These are phyloP conservation scores for Myotis vivesi DNA, from an alignment of 2,797 vertebrate genomes.

Conservation along the genomic window DNA sequence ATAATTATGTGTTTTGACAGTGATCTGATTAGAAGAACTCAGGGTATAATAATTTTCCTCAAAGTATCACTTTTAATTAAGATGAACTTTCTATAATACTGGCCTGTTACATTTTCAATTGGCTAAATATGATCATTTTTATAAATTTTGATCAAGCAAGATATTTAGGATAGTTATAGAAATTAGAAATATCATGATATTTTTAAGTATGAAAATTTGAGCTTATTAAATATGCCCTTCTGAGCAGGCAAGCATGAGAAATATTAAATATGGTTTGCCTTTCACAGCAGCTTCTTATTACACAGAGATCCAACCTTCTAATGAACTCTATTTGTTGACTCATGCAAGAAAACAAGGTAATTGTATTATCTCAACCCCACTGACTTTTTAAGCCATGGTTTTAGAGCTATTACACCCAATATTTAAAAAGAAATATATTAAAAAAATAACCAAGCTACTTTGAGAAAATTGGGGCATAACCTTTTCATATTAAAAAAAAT, in stretches of 20 bases:
- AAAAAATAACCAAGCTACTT: conserved; percentile 36
- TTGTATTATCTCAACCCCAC: conserved; percentile 50
- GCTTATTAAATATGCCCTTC: conserved; percentile 60
- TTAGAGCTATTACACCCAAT: conserved; percentile 51
- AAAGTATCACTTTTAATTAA: conserved; percentile 72
- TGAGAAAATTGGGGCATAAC: not conserved
- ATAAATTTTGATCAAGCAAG: conserved; percentile 47
- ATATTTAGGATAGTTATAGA: conserved; percentile 39
- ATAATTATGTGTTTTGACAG: conserved; percentile 42
- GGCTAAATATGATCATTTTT: conserved; percentile 35
- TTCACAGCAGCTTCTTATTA: not conserved
- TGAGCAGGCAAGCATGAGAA: conserved; percentile 2
- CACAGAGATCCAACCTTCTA: conserved; percentile 3
- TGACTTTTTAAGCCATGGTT: conserved; percentile 49
- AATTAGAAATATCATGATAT: conserved; percentile 21
- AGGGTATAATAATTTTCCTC: conserved; percentile 11
- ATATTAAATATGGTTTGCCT: not conserved
- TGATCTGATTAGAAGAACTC: conserved; percentile 39
- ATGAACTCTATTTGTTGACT: conserved; percentile 70
- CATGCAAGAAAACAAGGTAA: conserved; percentile 62
- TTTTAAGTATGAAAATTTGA: conserved; percentile 34
- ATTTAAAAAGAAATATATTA: conserved; percentile 34
- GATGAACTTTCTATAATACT: conserved; percentile 65
- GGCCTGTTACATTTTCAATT: conserved; percentile 56
- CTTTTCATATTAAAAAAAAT: conserved; percentile 47